phyloP scores from a whole-genome alignment of 2,797 vertebrate species.

The Periparus ater region DNA sequence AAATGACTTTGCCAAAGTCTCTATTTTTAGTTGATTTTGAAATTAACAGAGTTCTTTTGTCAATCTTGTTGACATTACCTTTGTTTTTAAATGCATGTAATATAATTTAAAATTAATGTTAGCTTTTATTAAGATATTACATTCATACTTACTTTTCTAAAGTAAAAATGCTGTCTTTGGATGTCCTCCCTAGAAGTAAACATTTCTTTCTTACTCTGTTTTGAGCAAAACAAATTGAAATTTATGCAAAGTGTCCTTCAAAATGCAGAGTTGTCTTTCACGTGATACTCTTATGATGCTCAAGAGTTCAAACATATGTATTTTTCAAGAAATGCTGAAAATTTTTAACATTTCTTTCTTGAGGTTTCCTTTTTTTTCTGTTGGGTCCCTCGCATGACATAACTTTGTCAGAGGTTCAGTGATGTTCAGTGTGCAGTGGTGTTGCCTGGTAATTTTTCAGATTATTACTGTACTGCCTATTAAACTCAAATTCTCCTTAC shows the following conservation, averaged over 20 bases:
- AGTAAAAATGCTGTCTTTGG: not conserved
- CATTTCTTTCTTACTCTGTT: not conserved
- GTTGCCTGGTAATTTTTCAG: constrained; percentile 8
- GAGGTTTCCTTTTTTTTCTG: not conserved
- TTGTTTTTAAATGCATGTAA: not conserved
- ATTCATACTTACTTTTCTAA: not conserved
- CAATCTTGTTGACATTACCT: not conserved
- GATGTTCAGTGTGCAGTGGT: not conserved
- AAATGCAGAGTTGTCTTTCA: not conserved
- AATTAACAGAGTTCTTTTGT: not conserved
- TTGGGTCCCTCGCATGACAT: rapidly evolving
- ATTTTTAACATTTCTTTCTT: not conserved
- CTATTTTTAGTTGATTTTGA: not conserved
- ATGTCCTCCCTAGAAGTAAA: not conserved
- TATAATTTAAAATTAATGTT: not conserved
- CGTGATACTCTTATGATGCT: not conserved
- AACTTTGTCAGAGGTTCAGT: not conserved
- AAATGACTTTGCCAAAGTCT: not conserved
- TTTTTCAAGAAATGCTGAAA: not conserved
- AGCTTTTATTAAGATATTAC: not conserved
- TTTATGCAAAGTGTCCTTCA: not conserved
- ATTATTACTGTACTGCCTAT: not conserved
- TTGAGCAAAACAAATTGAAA: not conserved
- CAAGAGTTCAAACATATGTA: not conserved
- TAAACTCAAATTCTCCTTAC: not conserved